A percentile compares a stretch with the other conserved stretches of the same genome.
phyloP scores from a whole-genome alignment of 2,113 vertebrate species.

The Taxidea taxus region DNA sequence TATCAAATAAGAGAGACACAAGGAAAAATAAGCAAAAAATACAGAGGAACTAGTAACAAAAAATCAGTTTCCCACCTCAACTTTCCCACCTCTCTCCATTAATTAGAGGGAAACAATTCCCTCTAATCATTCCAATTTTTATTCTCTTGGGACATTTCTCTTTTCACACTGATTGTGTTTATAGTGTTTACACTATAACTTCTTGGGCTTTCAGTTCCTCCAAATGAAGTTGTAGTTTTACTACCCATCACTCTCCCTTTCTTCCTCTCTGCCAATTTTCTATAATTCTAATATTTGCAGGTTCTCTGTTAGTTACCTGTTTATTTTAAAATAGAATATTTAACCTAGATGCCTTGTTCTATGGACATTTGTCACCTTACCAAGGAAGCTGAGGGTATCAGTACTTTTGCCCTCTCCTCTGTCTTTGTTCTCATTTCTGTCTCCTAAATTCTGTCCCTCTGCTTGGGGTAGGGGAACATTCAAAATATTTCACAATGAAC shows the following conservation, averaged over 20 bases:
- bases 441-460: background rate
- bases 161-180: background rate
- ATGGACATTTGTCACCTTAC: background rate
- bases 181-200: background rate
- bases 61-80: background rate
- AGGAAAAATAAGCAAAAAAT: background rate
- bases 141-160: background rate
- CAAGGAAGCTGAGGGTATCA: background rate
- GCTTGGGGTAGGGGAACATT: background rate
- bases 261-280: background rate
- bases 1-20: background rate
- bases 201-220: background rate
- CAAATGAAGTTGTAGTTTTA: background rate
- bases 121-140: background rate
- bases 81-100: background rate
- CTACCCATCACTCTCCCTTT: background rate
- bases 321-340: background rate
- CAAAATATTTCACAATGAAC: background rate
- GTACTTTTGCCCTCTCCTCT: background rate
- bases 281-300: background rate
- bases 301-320: background rate
- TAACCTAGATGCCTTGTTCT: background rate
- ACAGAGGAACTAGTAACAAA: background rate
- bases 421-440: background rate
- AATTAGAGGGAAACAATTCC: background rate